Conservation (phyloP, 2,888 invertebrate genomes). For the Aromia moschata region DNA sequence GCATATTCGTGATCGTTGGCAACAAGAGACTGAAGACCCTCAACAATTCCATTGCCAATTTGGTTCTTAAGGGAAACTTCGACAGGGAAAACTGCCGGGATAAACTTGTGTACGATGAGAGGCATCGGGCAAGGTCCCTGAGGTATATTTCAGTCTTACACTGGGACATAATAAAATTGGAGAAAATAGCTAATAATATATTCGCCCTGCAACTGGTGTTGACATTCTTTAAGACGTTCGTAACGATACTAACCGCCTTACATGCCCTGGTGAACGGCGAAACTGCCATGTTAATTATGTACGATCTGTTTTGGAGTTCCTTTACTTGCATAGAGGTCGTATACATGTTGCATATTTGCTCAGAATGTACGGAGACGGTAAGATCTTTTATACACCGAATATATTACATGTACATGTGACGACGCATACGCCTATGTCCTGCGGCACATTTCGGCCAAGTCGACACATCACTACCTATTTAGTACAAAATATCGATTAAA, state of each 20-base stretch:
- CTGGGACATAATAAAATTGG: slow-evolving; percentile 17
- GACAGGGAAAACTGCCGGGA: slow-evolving; percentile 7
- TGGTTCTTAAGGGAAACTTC: slow-evolving; percentile 12
- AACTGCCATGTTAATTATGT: slow-evolving; percentile 13
- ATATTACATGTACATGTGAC: too few species aligned
- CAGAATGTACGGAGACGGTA: slow-evolving; percentile 12
- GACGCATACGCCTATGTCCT: too few species aligned
- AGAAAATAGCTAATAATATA: slow-evolving; percentile 17
- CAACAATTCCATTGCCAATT: slow-evolving; percentile 16
- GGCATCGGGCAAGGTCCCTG: slow-evolving; percentile 2
- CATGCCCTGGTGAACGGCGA: slow-evolving; percentile 4
- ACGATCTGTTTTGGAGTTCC: slow-evolving; percentile 18
- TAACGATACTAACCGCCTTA: slow-evolving; percentile 6
- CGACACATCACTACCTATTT: too few species aligned
- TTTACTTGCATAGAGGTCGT: slow-evolving; percentile 1
- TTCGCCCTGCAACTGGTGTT: slow-evolving; percentile 4
- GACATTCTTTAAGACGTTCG: slow-evolving; percentile 10
- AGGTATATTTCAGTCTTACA: slow-evolving; percentile 13
- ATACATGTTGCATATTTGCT: slow-evolving; percentile 9
- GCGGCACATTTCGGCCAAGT: too few species aligned
- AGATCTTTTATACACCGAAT: too few species aligned
- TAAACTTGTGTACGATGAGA: slow-evolving; percentile 11
- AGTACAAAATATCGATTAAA: too few species aligned
- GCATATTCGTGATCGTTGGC: slow-evolving; percentile 6
- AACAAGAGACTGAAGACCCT: slow-evolving; percentile 10